Percentiles rank a stretch among this genome's conserved stretches.
phyloP scores from a whole-genome alignment of 2,113 vertebrate genomes.

The Hypocryptadius cinnamomeus region DNA sequence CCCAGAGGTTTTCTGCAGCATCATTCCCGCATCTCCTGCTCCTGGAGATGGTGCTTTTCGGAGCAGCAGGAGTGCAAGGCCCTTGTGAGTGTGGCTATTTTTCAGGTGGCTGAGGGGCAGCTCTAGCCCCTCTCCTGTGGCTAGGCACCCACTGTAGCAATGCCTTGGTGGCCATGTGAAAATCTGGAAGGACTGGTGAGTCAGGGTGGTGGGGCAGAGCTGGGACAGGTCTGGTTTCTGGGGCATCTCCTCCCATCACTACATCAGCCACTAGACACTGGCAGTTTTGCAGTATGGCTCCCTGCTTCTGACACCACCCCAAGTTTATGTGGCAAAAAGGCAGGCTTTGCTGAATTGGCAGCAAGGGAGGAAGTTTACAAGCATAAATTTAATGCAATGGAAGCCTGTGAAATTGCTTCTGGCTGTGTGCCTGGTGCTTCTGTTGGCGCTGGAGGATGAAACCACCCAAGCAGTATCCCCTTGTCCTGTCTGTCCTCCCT shows the following conservation, averaged over 20 bases:
- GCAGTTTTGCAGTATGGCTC: neutral
- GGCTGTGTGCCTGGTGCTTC: neutral
- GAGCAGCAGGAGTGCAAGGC: neutral
- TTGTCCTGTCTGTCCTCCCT: neutral
- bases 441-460: accelerated
- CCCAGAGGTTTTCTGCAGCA: neutral
- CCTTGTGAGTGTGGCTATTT: accelerated
- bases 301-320: neutral
- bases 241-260: neutral
- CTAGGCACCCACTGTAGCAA: accelerated
- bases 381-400: neutral
- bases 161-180: neutral
- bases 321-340: neutral
- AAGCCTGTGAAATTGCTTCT: neutral
- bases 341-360: neutral
- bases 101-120: neutral
- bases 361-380: neutral
- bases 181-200: neutral
- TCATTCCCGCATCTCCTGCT: neutral
- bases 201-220: neutral
- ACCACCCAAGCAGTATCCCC: neutral
- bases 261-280: accelerated
- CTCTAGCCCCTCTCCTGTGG: neutral
- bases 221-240: neutral
- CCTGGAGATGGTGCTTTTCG: neutral